phyloP scores from a whole-genome alignment of 2,113 vertebrate genomes.

The Chroicocephalus ridibundus region DNA sequence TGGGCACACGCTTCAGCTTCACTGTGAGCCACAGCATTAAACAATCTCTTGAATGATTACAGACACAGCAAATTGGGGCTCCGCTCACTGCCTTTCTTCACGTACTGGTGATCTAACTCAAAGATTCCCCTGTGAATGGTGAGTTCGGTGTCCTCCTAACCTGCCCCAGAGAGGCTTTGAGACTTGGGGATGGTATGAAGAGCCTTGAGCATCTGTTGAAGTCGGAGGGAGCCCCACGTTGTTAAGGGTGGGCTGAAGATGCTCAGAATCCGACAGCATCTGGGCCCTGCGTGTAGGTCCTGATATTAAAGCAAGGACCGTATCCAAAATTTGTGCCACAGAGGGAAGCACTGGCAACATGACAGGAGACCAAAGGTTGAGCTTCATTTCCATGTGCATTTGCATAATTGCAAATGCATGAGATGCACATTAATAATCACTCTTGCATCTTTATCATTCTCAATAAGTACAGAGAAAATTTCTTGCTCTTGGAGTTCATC shows the following conservation, averaged over 20 bases:
- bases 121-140: not conserved
- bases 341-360: constrained; percentile 47
- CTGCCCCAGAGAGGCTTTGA: not conserved
- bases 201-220: not conserved
- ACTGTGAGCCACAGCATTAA: constrained; percentile 43
- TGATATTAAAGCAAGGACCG: not conserved
- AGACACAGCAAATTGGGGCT: not conserved
- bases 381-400: constrained; percentile 47
- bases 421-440: constrained; percentile 54
- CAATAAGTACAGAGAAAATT: constrained; percentile 31
- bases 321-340: constrained; percentile 27
- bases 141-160: not conserved
- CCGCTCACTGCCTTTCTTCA: not conserved
- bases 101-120: not conserved
- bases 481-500: constrained; percentile 57
- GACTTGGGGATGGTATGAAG: not conserved
- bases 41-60: constrained; percentile 27
- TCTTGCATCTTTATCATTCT: constrained; percentile 58
- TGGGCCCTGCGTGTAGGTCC: not conserved
- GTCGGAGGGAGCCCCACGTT: not conserved
- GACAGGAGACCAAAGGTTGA: constrained; percentile 58
- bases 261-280: not conserved
- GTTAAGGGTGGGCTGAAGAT: not conserved
- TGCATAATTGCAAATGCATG: constrained; percentile 62
- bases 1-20: constrained; percentile 20